A percentile compares a stretch with the other conserved stretches of the same genome.
Conservation (phyloP, 2,888 invertebrate genomes). For the Dinocampus coccinellae region DNA sequence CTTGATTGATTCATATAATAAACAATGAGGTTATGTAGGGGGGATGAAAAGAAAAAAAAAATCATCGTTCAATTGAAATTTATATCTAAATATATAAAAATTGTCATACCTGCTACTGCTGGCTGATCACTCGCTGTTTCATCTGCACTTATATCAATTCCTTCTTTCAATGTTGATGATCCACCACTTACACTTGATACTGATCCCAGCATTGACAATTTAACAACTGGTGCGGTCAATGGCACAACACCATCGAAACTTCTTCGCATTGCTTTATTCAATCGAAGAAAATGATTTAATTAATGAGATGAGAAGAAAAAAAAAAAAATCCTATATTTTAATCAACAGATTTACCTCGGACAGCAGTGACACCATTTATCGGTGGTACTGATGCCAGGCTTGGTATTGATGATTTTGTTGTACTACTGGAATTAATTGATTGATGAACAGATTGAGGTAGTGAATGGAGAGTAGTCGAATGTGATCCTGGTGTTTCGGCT, state of each 20-base stretch:
- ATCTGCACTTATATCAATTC: slow-evolving; percentile 51
- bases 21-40: too few relatives aligned
- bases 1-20: background rate
- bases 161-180: slow-evolving; percentile 61
- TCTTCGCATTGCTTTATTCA: slow-evolving; percentile 1
- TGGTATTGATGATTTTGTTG: slow-evolving; percentile 53
- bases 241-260: slow-evolving; percentile 18
- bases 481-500: slow-evolving; percentile 61
- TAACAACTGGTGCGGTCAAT: slow-evolving; percentile 8
- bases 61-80: slow-evolving; percentile 25
- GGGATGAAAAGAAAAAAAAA: too few relatives aligned
- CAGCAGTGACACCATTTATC: slow-evolving; percentile 47
- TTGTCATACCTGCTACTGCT: slow-evolving; percentile 59
- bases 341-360: slow-evolving; percentile 49
- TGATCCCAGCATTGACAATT: slow-evolving; percentile 55
- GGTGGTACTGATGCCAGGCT: slow-evolving; percentile 53
- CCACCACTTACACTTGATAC: slow-evolving; percentile 63
- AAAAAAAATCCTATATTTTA: too few relatives aligned
- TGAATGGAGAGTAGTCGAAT: slow-evolving; percentile 55
- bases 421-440: slow-evolving; percentile 58
- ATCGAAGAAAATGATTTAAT: background rate
- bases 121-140: slow-evolving; percentile 55
- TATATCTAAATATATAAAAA: background rate
- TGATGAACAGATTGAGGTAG: slow-evolving; percentile 57
- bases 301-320: background rate